Base-by-base conservation (phyloP, 2,113 vertebrate species). In the Oncorhynchus tshawytscha region DNA sequence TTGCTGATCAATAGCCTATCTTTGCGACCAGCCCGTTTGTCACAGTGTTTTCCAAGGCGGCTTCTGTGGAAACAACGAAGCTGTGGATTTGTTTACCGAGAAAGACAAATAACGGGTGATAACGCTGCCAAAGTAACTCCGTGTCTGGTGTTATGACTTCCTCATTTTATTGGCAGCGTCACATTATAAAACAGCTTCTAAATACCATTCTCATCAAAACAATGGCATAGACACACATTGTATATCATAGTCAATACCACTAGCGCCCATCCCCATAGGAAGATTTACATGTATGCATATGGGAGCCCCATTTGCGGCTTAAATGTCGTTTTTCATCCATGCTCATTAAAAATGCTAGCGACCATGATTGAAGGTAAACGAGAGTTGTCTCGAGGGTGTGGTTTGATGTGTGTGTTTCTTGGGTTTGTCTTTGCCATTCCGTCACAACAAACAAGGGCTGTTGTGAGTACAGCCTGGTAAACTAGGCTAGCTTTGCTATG, bases 1-100 rank as follows among this genome's bases (percentile, higher is more conserved):
- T 76, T 87, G 82, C 89, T 87, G 85, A 92, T 93, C 92, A 91
- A 92, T 93, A 92, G 86, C 84, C 74, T 74, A 74, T 78, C 86
- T 74, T 81, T 73, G 20, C 82, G 72, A 74, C 81, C 79, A 29
- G 78, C 70, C 78, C 49, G 74, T 84, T 83, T 81, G 86, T 91
- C 90, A 84, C 79, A 77, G 74, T 45, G 71, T 87, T 89, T 87
- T 54, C 83, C 81, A 72, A 82, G 76, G 85, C 82, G 82, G 83
- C 84, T 84, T 78, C 31, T 11, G n/a, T 4, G 15, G 82, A 78
- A 85, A 88, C 81, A 86, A 78, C 77, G 29, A 25, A 64, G 81
- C 73, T 73, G 65, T 54, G 84, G 88, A 85, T 89, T 85, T 89
- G 82, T 86, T 84, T 82, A 77, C 85, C 71, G 83, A 76, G 34